Evolutionary conservation across 2,888 invertebrate genomes (phyloP), one percentile per base, ranked within the genome.

Genomic region (Aproaerema taeniolella): DNA sequence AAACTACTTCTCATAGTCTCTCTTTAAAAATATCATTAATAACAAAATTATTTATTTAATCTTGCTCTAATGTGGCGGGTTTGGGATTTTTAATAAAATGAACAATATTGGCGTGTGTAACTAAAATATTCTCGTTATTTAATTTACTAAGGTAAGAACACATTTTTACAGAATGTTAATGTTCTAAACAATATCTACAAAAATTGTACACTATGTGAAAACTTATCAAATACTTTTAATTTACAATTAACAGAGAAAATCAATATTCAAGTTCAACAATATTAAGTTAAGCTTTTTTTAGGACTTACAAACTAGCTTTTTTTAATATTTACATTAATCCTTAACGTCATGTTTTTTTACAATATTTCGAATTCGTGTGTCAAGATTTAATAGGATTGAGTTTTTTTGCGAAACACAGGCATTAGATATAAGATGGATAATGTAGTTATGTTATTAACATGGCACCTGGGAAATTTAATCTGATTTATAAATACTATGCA

Each of bases 111-210:
- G 51, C 54, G 57, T 76, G 70, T 80, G 78, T 86, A 87, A 87
- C 87, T 87, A 87, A 87, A 87, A 86, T 86, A 87, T 85, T 82
- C 70, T 82, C 81, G 75, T 86, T 86, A 87, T 87, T 87, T 87
- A 87, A 87, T 87, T 87, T 87, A 87, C 85, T 87, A 87, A 61
- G 68, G 74, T 86, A 87, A 87, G 87, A 87, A 87, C 87, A 87
- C 87, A 87, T 86, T 85, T 86, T 87, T 86, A 87, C 86, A 87
- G 76, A 83, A 83, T 87, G 86, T 87, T 87, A 87, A 79, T 80
- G 71, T 71, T 68, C 83, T 85, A 81, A 79, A 75, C 14, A 75
- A 69, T 86, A 85, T 87, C 82, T 86, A 87, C 85, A 85, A 81
- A 81, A 79, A 81, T 83, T 87, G 80, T 87, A 87, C 87, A 87